Evolutionary conservation across 2,797 vertebrate species (phyloP).

Genomic region (Huso huso): DNA sequence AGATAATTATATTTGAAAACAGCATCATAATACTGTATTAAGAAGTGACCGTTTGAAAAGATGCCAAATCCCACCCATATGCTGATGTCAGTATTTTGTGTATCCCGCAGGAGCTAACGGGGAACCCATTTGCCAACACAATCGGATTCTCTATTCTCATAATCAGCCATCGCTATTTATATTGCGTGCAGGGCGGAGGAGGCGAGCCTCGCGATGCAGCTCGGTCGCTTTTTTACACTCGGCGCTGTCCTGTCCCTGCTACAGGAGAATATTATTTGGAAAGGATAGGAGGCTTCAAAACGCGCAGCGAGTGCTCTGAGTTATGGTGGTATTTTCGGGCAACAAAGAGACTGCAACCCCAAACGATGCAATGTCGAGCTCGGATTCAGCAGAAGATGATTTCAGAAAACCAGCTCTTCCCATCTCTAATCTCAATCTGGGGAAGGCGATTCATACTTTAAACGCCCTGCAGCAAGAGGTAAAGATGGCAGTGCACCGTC

Average conservation of each 20-base stretch:
- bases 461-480: slow-evolving; percentile 53
- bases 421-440: slow-evolving; percentile 53
- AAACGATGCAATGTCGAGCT: slow-evolving; percentile 80
- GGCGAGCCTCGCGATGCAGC: not conserved
- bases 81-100: slow-evolving; percentile 13
- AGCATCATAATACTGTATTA: not conserved
- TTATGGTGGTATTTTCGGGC: slow-evolving; percentile 94
- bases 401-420: slow-evolving; percentile 71
- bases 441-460: slow-evolving; percentile 32
- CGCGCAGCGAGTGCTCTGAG: slow-evolving; percentile 64
- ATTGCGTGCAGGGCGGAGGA: slow-evolving; percentile 59
- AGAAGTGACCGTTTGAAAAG: slow-evolving; percentile 14
- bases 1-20: too few species aligned
- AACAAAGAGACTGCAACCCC: slow-evolving; percentile 65
- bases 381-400: slow-evolving; percentile 75
- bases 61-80: slow-evolving; percentile 22
- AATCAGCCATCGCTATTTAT: slow-evolving; percentile 18
- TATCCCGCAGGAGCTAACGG: slow-evolving; percentile 11
- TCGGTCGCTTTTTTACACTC: slow-evolving; percentile 29
- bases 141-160: slow-evolving; percentile 15
- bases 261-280: slow-evolving; percentile 52
- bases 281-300: slow-evolving; percentile 47
- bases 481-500: slow-evolving; percentile 15
- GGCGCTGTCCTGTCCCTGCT: slow-evolving; percentile 46
- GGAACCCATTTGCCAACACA: slow-evolving; percentile 9